Conservation (phyloP, 2,113 vertebrate species). For the Crotalus viridis region DNA sequence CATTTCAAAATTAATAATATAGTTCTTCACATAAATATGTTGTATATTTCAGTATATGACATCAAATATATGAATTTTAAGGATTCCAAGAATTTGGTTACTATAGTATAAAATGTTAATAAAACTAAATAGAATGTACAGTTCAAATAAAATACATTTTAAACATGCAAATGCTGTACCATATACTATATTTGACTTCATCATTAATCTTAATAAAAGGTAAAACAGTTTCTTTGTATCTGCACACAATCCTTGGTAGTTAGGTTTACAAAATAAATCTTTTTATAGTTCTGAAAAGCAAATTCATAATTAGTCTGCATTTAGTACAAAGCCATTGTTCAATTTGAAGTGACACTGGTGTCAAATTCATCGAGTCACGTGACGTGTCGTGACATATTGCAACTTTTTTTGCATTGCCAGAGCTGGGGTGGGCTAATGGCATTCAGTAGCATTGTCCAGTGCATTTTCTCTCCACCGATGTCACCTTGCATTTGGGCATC, state of each 20-base stretch:
- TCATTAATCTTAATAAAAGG: neutral
- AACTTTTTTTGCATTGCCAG: too few species aligned
- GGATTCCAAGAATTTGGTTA: conserved; percentile 1
- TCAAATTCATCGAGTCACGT: too few species aligned
- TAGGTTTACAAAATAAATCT: neutral
- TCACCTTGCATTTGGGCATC: too few species aligned
- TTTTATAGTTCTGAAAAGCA: neutral
- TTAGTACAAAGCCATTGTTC: neutral
- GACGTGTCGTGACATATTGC: too few species aligned
- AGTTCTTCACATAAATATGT: neutral
- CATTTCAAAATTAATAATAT: conserved; percentile 5
- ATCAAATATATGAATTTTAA: conserved; percentile 4
- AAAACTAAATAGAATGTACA: neutral
- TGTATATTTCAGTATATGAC: conserved; percentile 1
- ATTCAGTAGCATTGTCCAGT: too few species aligned
- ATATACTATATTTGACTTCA: neutral
- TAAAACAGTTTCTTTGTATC: neutral
- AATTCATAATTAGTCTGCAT: neutral
- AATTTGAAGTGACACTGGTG: neutral
- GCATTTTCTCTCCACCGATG: too few species aligned
- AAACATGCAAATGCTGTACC: neutral
- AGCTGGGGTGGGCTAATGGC: too few species aligned
- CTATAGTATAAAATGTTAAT: neutral
- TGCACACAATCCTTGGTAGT: neutral
- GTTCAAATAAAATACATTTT: neutral